A percentile compares a stretch with the other conserved stretches of the same genome.
Evolutionary conservation across 2,113 vertebrate genomes (phyloP).

Genomic region (Hipposideros armiger): DNA sequence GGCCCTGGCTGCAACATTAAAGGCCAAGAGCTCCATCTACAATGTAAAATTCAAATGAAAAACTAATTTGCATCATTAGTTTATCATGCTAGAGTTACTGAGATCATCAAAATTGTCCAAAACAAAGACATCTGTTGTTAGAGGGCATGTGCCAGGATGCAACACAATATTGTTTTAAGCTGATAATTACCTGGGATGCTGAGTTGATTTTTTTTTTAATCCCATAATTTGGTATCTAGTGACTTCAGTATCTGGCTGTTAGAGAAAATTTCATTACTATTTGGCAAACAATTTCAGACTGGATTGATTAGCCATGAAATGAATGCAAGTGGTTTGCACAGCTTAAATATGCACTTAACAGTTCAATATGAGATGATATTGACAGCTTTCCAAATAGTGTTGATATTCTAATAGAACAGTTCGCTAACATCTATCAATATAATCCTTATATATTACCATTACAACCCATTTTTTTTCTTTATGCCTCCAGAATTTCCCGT

Average conservation of each 20-base stretch:
- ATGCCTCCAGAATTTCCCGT: constrained; percentile 3
- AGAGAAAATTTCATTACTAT: constrained; percentile 78
- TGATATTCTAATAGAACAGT: constrained; percentile 27
- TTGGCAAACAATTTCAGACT: constrained; percentile 78
- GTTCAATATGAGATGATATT: constrained; percentile 68
- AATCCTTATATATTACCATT: constrained; percentile 23
- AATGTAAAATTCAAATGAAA: constrained; percentile 80
- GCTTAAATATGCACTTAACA: constrained; percentile 75
- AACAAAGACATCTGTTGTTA: constrained; percentile 81
- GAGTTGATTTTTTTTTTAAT: constrained; percentile 81
- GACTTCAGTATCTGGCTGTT: constrained; percentile 78
- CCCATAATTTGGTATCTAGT: constrained; percentile 74
- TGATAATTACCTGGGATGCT: constrained; percentile 79
- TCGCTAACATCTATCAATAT: not conserved
- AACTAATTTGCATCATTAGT: constrained; percentile 73
- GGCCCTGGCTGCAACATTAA: constrained; percentile 37
- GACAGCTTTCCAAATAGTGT: constrained; percentile 48
- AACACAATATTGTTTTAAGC: constrained; percentile 85
- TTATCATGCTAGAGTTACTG: constrained; percentile 72
- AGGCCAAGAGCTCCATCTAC: constrained; percentile 56
- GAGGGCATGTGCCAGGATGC: constrained; percentile 73
- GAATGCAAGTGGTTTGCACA: constrained; percentile 65
- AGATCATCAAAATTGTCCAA: constrained; percentile 71
- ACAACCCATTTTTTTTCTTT: constrained; percentile 28
- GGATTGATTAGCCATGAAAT: constrained; percentile 80